Percentiles rank a stretch among this genome's conserved stretches.
Evolutionary conservation across 2,888 invertebrate genomes (phyloP).

Genomic region (Tolmerus cingulatus): DNA sequence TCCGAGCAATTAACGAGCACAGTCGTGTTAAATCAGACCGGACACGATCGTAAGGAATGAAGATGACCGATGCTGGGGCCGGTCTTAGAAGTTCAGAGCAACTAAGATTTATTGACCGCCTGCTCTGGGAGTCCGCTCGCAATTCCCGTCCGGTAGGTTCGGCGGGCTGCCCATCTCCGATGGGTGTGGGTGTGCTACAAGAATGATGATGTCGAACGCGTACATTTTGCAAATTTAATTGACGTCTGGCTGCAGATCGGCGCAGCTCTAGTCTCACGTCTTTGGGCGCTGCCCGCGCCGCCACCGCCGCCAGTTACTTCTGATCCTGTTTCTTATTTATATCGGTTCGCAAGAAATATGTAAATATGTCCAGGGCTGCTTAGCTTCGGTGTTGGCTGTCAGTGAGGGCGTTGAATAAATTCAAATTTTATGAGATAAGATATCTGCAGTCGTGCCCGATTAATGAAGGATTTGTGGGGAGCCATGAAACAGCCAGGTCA

Average conservation of each 20-base stretch:
- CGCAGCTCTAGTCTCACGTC: neutral
- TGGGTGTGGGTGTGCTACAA: conserved; percentile 37
- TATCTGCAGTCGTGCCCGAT: neutral
- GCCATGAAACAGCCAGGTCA: neutral
- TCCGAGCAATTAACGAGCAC: conserved; percentile 35
- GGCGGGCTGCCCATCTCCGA: neutral
- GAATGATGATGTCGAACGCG: conserved; percentile 36
- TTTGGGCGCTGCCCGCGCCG: neutral
- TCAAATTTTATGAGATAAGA: conserved; percentile 22
- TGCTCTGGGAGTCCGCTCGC: neutral
- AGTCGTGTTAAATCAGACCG: conserved; percentile 39
- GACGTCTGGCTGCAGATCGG: conserved; percentile 21
- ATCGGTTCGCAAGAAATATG: conserved; percentile 14
- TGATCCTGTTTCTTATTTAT: conserved; percentile 26
- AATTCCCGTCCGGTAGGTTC: conserved; percentile 19
- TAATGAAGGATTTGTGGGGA: neutral
- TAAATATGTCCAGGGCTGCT: neutral
- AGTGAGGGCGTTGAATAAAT: conserved; percentile 21
- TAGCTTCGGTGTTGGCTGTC: conserved; percentile 24
- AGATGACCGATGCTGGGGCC: conserved; percentile 21
- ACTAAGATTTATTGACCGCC: conserved; percentile 30
- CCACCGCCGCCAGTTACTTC: neutral
- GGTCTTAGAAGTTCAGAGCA: neutral
- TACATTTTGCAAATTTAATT: conserved; percentile 26
- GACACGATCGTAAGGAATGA: conserved; percentile 27